These are phyloP conservation scores for Leucosticte australis DNA, from an alignment of 2,113 vertebrate genomes.

Conservation along the genomic window DNA sequence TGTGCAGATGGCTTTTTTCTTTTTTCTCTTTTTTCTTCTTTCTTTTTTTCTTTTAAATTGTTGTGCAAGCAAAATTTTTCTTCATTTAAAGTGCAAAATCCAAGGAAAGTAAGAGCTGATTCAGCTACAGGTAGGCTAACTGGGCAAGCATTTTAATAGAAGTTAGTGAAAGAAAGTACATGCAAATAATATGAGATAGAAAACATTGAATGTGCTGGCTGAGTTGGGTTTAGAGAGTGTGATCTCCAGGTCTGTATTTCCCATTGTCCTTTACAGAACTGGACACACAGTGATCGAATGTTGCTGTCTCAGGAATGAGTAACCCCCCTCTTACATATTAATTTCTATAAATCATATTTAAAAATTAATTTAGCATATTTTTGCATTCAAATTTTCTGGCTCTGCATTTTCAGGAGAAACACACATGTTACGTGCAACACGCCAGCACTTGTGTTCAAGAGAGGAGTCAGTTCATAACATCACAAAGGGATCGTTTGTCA, in stretches of 20 bases:
- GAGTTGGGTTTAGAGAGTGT: neutral
- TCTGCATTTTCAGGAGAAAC: neutral
- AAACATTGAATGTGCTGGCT: neutral
- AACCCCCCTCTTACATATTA: neutral
- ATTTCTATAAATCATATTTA: neutral
- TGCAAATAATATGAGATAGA: neutral
- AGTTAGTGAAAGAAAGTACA: neutral
- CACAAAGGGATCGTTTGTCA: neutral
- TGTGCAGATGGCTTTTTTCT: neutral
- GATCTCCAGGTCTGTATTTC: neutral
- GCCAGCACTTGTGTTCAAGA: neutral
- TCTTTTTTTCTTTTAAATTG: neutral
- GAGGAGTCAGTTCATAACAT: neutral
- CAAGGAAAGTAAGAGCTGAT: neutral
- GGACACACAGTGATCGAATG: neutral
- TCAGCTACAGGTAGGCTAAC: conserved; percentile 6
- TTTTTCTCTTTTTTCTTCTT: neutral
- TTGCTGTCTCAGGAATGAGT: neutral
- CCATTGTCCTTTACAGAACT: neutral
- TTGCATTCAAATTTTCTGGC: neutral
- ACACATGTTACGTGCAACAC: neutral
- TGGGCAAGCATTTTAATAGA: neutral
- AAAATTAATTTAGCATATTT: neutral
- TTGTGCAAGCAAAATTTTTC: neutral
- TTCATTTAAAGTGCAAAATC: neutral